Base-by-base conservation (phyloP, 2,113 vertebrate genomes). In the Anser cygnoides region DNA sequence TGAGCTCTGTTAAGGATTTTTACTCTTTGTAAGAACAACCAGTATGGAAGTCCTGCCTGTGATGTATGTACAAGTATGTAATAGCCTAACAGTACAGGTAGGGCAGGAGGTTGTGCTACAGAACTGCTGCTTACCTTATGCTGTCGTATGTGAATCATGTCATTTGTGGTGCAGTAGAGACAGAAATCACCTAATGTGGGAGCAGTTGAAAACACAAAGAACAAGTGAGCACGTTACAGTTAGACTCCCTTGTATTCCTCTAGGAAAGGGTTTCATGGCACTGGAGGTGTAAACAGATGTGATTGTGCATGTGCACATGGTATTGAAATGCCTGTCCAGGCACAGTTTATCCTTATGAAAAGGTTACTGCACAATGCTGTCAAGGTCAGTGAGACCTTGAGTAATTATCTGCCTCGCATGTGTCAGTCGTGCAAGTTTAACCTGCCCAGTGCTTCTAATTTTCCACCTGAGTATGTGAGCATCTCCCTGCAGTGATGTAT, bases 361-460 rank as follows among this genome's bases (percentile, higher is more conserved):
- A 96, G 84, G 89, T 92, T 95, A 73, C 66, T 77, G 93, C 89
- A 86, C 76, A 87, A 84, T 73, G 11, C 79, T 92, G 74, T n/a
- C 95, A 97, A 96, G 96, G 91, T 96, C 94, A 96, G 82, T 73
- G 87, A 96, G 84, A 96, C 93, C 95, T 95, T 95, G 95, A 89
- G 55, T 96, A 95, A 97, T 97, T 94, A 93, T 83, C 88, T 92
- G 87, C 82, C 83, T 92, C 3, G 3, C 43, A 17, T 81, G 84
- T 96, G 92, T 83, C 97, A 96, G 89, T 97, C 91, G 92, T 89
- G 93, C 76, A 92, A 89, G 65, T 95, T 95, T 94, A 95, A 96
- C 93, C 43, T 85, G 84, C 76, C 71, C 79, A 88, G 70, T 1
- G 21, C 71, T 92, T 86, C 81, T 89, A 63, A 94, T 96, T 96